Conservation (phyloP, 2,113 vertebrate species). For the Oriolus oriolus region DNA sequence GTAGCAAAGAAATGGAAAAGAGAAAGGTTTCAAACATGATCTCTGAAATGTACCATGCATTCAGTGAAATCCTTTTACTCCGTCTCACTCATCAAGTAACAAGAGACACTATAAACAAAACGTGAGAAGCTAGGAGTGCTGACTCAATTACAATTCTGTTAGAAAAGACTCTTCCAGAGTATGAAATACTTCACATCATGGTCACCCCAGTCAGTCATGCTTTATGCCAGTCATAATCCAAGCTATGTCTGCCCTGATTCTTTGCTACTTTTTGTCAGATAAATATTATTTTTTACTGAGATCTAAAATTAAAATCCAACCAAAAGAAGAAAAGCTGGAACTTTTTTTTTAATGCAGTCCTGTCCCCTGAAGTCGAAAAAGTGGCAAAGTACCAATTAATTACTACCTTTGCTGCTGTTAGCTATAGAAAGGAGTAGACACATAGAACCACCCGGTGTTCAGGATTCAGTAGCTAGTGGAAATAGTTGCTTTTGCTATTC, state of each 20-base stretch:
- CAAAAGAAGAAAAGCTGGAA: background rate
- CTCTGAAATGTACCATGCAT: background rate
- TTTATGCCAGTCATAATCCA: background rate
- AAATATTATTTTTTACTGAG: background rate
- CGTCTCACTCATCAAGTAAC: background rate
- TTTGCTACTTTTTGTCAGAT: background rate
- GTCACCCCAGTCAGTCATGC: background rate
- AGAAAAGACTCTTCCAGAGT: background rate
- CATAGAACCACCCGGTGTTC: background rate
- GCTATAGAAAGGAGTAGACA: background rate
- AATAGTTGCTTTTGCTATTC: background rate
- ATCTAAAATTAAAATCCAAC: background rate
- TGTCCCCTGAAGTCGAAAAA: background rate
- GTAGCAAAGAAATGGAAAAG: background rate
- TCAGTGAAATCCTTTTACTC: background rate
- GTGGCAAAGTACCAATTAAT: background rate
- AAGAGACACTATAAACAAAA: background rate
- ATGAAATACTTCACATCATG: background rate
- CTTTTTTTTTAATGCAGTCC: background rate
- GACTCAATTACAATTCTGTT: background rate
- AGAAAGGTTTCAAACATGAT: background rate
- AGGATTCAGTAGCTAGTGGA: background rate
- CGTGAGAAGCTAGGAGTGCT: background rate
- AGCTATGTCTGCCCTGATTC: background rate
- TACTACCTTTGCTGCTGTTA: background rate